Evolutionary conservation across 2,113 vertebrate species (phyloP).

Genomic region (Petroica traversi): DNA sequence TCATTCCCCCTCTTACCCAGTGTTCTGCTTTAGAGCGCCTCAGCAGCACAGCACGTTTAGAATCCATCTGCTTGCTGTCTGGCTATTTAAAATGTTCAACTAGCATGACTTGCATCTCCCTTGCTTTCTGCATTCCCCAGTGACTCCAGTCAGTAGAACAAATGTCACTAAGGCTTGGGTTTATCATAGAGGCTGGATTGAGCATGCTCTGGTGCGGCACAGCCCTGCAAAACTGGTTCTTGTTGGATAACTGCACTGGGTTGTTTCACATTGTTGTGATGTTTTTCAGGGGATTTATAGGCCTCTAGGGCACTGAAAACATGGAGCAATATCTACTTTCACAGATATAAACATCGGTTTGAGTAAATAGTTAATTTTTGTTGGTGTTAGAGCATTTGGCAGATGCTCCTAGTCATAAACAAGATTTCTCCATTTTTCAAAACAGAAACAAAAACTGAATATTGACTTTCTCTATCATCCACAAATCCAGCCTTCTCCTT

Average conservation of each 20-base stretch:
- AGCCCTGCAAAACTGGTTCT: neutral
- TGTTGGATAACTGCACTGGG: neutral
- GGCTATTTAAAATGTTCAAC: neutral
- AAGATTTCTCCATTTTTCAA: neutral
- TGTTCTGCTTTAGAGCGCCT: neutral
- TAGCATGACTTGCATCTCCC: neutral
- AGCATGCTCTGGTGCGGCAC: neutral
- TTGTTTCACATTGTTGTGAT: constrained; percentile 11
- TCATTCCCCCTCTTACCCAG: neutral
- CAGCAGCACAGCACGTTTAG: neutral
- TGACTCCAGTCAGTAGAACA: neutral
- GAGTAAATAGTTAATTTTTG: constrained; percentile 53
- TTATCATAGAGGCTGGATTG: neutral
- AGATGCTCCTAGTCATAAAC: neutral
- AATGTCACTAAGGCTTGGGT: neutral
- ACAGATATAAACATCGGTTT: constrained; percentile 13
- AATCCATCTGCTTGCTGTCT: neutral
- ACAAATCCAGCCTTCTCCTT: neutral
- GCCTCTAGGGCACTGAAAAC: constrained; percentile 9
- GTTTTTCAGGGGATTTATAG: constrained; percentile 41
- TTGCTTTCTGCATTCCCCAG: neutral
- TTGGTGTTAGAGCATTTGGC: constrained; percentile 7
- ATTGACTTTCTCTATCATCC: neutral
- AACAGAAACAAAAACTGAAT: neutral
- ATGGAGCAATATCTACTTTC: constrained; percentile 15